phyloP scores from a whole-genome alignment of 2,113 vertebrate species.

The Corythornis cristatus region DNA sequence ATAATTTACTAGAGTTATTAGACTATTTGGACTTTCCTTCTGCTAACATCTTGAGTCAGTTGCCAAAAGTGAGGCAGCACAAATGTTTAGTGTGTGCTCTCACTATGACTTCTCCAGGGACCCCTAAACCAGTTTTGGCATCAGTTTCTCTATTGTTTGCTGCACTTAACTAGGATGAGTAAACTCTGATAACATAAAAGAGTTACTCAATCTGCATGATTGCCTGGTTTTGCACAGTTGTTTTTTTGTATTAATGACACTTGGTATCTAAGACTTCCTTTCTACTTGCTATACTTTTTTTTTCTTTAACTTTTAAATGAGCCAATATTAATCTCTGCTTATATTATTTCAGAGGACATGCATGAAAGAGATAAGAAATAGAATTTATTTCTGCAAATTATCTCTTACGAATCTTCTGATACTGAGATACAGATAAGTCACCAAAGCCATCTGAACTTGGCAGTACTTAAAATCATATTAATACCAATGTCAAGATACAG shows the following conservation, averaged over 20 bases:
- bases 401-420: not conserved
- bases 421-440: not conserved
- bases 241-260: not conserved
- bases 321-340: not conserved
- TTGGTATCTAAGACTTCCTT: not conserved
- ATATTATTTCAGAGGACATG: not conserved
- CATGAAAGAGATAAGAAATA: not conserved
- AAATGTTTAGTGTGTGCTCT: not conserved
- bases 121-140: not conserved
- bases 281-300: not conserved
- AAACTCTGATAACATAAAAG: not conserved
- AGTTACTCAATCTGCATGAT: not conserved
- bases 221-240: not conserved
- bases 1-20: conserved; percentile 41
- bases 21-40: conserved; percentile 46
- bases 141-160: not conserved
- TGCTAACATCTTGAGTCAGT: conserved; percentile 48
- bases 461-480: not conserved
- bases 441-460: not conserved
- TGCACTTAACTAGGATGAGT: not conserved
- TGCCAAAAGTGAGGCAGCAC: not conserved
- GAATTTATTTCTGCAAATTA: not conserved
- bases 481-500: not conserved
- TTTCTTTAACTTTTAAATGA: not conserved
- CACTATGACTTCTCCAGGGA: not conserved